Evolutionary conservation across 2,888 invertebrate species (phyloP), one percentile per base, ranked within the genome.

Genomic region (Amblyjoppa fuscipennis): DNA sequence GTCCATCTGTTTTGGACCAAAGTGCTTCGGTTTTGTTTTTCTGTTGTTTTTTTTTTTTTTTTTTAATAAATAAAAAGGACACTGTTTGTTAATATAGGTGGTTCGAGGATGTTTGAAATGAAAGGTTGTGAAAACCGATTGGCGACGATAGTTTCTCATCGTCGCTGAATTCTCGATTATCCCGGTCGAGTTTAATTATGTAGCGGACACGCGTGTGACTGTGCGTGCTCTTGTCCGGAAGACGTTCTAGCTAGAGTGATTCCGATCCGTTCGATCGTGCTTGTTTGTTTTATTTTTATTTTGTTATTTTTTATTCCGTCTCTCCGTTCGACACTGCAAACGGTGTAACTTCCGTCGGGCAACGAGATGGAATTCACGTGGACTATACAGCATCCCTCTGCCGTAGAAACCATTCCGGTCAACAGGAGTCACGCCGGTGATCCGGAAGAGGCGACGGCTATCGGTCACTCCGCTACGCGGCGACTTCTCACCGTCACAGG

Each of bases 281-380:
- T 41, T 9, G 3, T 6, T 28, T 49, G 16, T 34, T 66, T 56
- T 56, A 16, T 59, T 45, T 13, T 11, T 16, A 5, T 1, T 1
- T 13, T 3, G 59, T 77, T 71, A 25, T 51, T 64, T 73, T 56
- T 68, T 38, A 53, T 38, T 31, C 56, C 45, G 59, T 51, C 11
- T 34, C 51, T 34, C 34, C 9, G 25, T 38, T 53, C 38, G 45
- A 20, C n/a, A 41, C 16, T 53, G 51, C 6, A 53, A 41, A 70
- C n/a, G 7, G 25, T 45, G 16, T 16, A 41, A 34, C 38, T 70
- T 11, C 28, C 25, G n/a, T 69, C 75, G 16, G 66, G 59, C 20
- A 31, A 68, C 74, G 64, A 68, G 68, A 92, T 92, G 92, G 92
- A 92, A 86, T 92, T 92, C 76, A 87, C 92, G 66, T 92, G 92